Base-by-base conservation (phyloP, 2,888 invertebrate species). In the Polia nebulosa region DNA sequence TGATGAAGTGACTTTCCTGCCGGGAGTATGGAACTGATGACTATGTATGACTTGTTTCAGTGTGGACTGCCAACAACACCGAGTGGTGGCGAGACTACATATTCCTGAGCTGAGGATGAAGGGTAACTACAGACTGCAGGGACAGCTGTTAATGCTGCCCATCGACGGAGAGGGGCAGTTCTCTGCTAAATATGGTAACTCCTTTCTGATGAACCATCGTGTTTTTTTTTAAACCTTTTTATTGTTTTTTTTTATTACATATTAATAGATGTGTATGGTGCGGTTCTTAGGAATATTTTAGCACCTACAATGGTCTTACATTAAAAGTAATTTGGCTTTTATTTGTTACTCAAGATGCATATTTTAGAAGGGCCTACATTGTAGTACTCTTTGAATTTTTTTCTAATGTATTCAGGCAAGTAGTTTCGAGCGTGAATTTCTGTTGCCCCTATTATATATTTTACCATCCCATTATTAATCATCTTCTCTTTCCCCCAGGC, bases 61-160 rank as follows among this genome's bases (percentile, higher is more conserved):
- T 83, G 94, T 97, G 20, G 95, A 97, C 76, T 83, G 96, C 15
- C 92, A 95, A 3, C 96, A 96, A 55, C 95, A 97, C 71, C 92
- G 96, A 72, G 95, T 98, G 25, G 90, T 96, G 7, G 93, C 97
- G 15, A 96, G 96, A 72, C 81, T 98, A 32, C 96, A 93, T 74
- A 96, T 98, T 34, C 97, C 98, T 0, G 95, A 96, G 61, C 87
- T 98, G 47, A 93, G 95, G 64, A 96, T 98, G 95, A 96, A 93
- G 29, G 96, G 97, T 0, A 94, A 96, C 69, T 98, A 98, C 89
- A 94, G 92, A 6, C 95, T 98, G 78, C 92, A 96, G 25, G 98
- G 98, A 8, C 96, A 97, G 80, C 96, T 98, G 41, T 92, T 98
- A 78, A 96, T 98, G 97, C 93, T 98, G 91, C 98, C 98, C 0